Conservation (phyloP, 2,797 vertebrate species). For the Heliangelus exortis region DNA sequence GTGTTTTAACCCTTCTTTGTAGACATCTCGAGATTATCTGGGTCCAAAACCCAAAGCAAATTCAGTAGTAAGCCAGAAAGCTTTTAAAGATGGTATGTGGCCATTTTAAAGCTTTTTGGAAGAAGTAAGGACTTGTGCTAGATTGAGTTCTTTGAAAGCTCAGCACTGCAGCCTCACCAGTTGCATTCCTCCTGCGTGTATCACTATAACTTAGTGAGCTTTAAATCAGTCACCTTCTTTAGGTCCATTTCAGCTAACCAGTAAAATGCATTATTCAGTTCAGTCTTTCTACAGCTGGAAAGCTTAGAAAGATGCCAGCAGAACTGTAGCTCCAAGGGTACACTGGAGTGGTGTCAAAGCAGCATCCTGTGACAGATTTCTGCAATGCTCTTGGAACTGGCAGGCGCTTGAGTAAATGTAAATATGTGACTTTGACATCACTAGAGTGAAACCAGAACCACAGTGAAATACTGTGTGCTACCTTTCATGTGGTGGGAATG, state of each 20-base stretch:
- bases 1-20: background rate
- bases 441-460: background rate
- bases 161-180: background rate
- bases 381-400: background rate
- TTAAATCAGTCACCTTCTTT: background rate
- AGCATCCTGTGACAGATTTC: slow-evolving; percentile 39
- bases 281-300: background rate
- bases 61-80: background rate
- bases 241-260: background rate
- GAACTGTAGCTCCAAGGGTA: background rate
- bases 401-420: background rate
- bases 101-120: background rate
- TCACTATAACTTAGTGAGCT: slow-evolving; percentile 1
- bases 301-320: background rate
- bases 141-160: background rate
- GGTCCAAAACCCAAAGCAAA: background rate
- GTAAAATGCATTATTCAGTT: background rate
- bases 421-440: background rate
- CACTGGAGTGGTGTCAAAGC: background rate
- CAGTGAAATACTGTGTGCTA: background rate
- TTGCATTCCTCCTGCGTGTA: background rate
- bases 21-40: background rate
- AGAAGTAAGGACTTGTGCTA: background rate
- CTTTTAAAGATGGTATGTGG: background rate
- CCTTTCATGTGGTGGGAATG: background rate